phyloP scores from a whole-genome alignment of 1,140 invertebrate genomes.

The Papilio aristodemus region DNA sequence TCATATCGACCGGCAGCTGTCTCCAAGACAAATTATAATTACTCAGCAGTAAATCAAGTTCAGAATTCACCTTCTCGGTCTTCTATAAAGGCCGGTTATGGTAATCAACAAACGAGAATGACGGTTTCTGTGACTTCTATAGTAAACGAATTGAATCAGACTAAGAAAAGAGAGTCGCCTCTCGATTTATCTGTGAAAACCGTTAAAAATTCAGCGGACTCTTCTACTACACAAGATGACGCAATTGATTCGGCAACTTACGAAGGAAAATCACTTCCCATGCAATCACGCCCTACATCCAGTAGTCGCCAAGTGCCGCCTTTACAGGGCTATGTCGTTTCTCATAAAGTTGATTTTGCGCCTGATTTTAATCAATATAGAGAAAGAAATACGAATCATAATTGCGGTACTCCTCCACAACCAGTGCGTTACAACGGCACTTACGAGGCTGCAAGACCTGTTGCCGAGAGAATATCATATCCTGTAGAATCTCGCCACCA shows the following conservation, averaged over 20 bases:
- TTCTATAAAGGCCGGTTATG: conserved; percentile 61
- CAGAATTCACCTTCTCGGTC: conserved; percentile 65
- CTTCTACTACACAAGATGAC: conserved; percentile 89
- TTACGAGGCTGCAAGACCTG: conserved; percentile 51
- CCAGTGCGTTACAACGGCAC: conserved; percentile 60
- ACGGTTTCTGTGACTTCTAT: conserved; percentile 76
- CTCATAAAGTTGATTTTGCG: conserved; percentile 86
- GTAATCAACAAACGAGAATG: conserved; percentile 70
- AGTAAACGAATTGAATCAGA: conserved; percentile 78
- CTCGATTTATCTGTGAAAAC: conserved; percentile 92
- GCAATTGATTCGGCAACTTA: conserved; percentile 72
- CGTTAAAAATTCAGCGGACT: conserved; percentile 91
- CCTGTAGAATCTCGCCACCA: conserved; percentile 63
- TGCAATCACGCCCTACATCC: conserved; percentile 56
- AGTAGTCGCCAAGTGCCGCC: conserved; percentile 50
- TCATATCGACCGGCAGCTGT: conserved; percentile 58
- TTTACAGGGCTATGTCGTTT: conserved; percentile 63
- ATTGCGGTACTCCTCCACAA: conserved; percentile 46
- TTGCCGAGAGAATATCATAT: conserved; percentile 48
- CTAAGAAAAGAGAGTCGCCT: conserved; percentile 86
- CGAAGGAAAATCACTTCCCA: conserved; percentile 65
- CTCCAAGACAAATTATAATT: conserved; percentile 67
- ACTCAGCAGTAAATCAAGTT: conserved; percentile 58
- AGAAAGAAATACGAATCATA: conserved; percentile 55
- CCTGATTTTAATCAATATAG: conserved; percentile 83